Conservation (phyloP, 1,140 invertebrate genomes). For the Ostrea edulis region DNA sequence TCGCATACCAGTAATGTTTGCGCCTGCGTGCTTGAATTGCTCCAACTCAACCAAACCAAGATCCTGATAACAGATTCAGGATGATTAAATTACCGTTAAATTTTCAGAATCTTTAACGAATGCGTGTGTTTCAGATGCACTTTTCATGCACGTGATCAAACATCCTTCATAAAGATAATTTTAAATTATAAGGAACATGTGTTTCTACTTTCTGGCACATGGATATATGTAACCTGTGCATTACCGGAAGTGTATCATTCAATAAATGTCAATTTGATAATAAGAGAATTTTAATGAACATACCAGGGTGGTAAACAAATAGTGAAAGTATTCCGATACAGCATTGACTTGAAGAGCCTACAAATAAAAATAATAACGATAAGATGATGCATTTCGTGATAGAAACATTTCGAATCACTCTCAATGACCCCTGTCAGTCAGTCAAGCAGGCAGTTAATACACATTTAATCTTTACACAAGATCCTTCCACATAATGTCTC, state of each 20-base stretch:
- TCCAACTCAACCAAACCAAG: constrained; percentile 75
- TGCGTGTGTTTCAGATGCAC: not conserved
- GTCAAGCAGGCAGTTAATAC: no score
- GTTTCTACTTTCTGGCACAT: no score
- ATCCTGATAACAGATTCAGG: constrained; percentile 66
- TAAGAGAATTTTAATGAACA: constrained; percentile 47
- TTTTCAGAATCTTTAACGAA: not conserved
- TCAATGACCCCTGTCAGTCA: no score
- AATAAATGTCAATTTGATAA: no score
- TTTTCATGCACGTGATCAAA: no score
- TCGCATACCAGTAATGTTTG: constrained; percentile 77
- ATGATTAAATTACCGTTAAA: not conserved
- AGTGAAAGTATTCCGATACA: constrained; percentile 71
- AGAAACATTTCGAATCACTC: no score
- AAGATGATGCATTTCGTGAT: no score
- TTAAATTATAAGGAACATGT: no score
- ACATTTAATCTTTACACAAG: no score
- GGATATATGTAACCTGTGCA: not conserved
- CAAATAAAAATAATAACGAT: constrained; percentile 43
- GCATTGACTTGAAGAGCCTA: constrained; percentile 73
- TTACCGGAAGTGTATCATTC: not conserved
- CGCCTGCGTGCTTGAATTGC: constrained; percentile 74
- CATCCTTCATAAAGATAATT: no score
- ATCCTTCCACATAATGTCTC: no score
- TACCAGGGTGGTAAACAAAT: constrained; percentile 74